These are phyloP conservation scores for Acinonyx jubatus DNA, from an alignment of 2,113 vertebrate species.

Conservation along the genomic window DNA sequence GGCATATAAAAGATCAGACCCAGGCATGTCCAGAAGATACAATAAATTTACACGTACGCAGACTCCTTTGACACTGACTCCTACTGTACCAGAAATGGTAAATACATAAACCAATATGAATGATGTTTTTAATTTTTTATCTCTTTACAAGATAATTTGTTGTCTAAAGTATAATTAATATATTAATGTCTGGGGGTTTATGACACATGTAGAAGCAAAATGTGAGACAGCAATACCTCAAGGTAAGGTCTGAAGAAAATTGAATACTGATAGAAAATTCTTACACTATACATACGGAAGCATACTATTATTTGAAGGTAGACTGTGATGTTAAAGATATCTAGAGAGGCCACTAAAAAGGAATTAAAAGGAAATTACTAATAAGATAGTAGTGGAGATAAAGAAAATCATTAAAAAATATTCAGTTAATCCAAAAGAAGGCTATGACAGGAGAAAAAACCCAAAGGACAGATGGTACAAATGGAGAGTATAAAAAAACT, in stretches of 20 bases:
- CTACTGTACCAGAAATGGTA: neutral
- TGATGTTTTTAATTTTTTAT: neutral
- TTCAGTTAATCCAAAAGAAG: neutral
- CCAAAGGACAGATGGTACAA: neutral
- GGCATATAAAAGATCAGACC: neutral
- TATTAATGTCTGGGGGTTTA: neutral
- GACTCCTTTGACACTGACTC: neutral
- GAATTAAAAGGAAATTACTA: neutral
- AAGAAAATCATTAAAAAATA: neutral
- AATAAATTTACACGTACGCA: neutral
- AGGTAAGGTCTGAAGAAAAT: neutral
- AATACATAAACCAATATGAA: neutral
- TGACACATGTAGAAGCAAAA: neutral
- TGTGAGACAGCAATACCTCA: neutral
- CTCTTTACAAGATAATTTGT: neutral
- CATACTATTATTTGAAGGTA: neutral
- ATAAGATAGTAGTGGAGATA: neutral
- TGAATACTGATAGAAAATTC: neutral
- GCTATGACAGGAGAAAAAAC: neutral
- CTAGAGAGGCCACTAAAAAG: neutral
- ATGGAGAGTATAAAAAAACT: neutral
- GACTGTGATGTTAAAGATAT: neutral
- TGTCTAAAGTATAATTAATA: neutral
- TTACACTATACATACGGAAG: neutral
- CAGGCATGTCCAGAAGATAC: neutral